Evolutionary conservation across 1,140 invertebrate species (phyloP), one percentile per base, ranked within the genome.

Genomic region (Drosophila tani): DNA sequence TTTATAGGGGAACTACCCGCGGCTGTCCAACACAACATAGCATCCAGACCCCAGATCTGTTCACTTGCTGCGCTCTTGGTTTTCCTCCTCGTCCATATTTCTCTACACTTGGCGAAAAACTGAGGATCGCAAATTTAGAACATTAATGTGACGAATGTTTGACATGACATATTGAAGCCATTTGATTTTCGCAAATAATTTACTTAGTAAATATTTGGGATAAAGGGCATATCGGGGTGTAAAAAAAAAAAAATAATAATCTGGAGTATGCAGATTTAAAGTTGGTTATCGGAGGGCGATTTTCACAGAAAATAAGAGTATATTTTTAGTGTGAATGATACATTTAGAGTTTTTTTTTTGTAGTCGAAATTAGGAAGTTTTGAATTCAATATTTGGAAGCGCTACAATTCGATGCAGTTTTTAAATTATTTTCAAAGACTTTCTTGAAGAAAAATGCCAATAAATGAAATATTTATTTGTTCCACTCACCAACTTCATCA

Each of bases 1-100:
- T 74, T 80, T 24, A 9, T 38, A 93, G 93, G 93, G 5, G 93
- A 93, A 86, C 71, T 93, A 62, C 93, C 93, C 15, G 93, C 93
- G 50, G 93, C 93, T 58, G 93, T 93, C 17, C 93, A 93, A 66
- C 93, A 93, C 59, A 92, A 92, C 55, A 35, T 68, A 24, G 91
- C 82, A 14, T 9, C 50, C 19, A 53, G 41, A 63, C 51, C 47
- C n/a, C 29, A 27, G 38, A 58, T 45, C 45, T 59, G 45, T 19
- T 41, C 45, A 21, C 47, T 50, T 17, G 47, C 63, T 27, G 50
- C 59, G 14, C 56, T 51, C 27, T 2, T 82, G 66, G 76, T 55
- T 51, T 56, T 68, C 11, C 65, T 82, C 32, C 32, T 74, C 7
- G 51, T 75, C 62, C 56, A 63, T 53, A 65, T 88, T 68, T 67